These are phyloP conservation scores for Hoplostethus atlanticus DNA, from an alignment of 2,797 vertebrate genomes.

Conservation along the genomic window DNA sequence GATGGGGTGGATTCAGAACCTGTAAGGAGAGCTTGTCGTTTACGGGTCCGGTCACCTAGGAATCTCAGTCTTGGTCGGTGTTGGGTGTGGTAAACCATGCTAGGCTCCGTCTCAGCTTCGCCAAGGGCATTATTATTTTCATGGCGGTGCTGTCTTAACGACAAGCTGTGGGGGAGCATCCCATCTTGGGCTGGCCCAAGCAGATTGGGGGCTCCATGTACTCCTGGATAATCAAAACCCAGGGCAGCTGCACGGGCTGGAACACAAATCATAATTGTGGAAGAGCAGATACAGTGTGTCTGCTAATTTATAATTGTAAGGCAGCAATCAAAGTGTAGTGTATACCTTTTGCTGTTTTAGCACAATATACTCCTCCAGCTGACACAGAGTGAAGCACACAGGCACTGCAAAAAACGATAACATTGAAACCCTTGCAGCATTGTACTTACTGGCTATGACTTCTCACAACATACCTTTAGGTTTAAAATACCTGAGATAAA, in stretches of 20 bases:
- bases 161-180: background rate
- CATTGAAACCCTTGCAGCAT: conserved; percentile 25
- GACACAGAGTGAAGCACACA: conserved; percentile 59
- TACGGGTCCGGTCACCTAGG: background rate
- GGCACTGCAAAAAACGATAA: conserved; percentile 51
- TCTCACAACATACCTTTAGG: conserved; percentile 9
- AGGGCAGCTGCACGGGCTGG: conserved; percentile 67
- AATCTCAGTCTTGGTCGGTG: background rate
- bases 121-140: background rate
- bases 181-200: conserved; percentile 11
- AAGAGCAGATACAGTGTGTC: conserved; percentile 22
- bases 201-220: conserved; percentile 51
- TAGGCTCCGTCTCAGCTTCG: background rate
- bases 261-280: conserved; percentile 21
- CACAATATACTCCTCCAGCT: conserved; percentile 77
- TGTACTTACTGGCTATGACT: conserved; percentile 12
- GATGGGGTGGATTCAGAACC: conserved; percentile 17
- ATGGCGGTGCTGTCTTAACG: background rate
- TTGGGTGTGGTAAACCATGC: background rate
- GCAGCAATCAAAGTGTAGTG: conserved; percentile 18
- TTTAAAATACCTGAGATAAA: conserved; percentile 65
- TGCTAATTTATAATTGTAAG: conserved; percentile 25
- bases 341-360: conserved; percentile 76
- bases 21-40: conserved; percentile 14
- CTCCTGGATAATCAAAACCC: conserved; percentile 67